phyloP scores from a whole-genome alignment of 2,888 invertebrate genomes.

The Platycnemis pennipes region DNA sequence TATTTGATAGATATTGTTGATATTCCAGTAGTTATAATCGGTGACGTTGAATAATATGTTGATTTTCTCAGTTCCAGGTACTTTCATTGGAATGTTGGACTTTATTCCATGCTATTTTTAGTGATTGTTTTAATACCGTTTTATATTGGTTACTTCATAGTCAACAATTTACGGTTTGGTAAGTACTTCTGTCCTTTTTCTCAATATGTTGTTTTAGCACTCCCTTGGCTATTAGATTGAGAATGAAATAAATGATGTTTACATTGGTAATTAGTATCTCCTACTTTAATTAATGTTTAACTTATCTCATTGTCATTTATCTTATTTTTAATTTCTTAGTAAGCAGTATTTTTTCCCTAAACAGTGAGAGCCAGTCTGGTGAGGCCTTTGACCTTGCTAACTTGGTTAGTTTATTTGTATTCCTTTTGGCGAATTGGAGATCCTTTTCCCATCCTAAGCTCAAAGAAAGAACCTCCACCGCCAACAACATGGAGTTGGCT shows the following conservation, averaged over 20 bases:
- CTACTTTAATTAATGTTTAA: neutral
- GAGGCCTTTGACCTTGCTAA: conserved; percentile 88
- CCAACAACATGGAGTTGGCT: conserved; percentile 22
- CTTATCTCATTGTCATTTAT: neutral
- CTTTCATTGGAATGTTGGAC: conserved; percentile 96
- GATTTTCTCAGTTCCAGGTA: conserved; percentile 88
- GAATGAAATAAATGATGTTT: too few relatives aligned
- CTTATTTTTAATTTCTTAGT: neutral
- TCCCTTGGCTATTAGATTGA: neutral
- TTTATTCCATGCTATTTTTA: conserved; percentile 95
- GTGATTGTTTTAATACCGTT: conserved; percentile 98
- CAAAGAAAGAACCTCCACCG: conserved; percentile 85
- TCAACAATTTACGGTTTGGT: conserved; percentile 94
- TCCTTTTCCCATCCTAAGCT: conserved; percentile 97
- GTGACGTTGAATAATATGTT: neutral
- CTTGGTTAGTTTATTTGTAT: conserved; percentile 95
- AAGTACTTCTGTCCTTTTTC: conserved; percentile 77
- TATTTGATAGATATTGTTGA: conserved; percentile 73
- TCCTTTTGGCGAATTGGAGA: conserved; percentile 99
- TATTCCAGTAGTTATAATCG: neutral
- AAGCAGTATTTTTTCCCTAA: conserved; percentile 75
- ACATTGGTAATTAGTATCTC: too few relatives aligned
- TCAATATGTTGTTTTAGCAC: neutral
- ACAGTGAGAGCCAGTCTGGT: conserved; percentile 89
- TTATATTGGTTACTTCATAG: conserved; percentile 96